phyloP scores from a whole-genome alignment of 2,113 vertebrate species.

The Actenoides hombroni region DNA sequence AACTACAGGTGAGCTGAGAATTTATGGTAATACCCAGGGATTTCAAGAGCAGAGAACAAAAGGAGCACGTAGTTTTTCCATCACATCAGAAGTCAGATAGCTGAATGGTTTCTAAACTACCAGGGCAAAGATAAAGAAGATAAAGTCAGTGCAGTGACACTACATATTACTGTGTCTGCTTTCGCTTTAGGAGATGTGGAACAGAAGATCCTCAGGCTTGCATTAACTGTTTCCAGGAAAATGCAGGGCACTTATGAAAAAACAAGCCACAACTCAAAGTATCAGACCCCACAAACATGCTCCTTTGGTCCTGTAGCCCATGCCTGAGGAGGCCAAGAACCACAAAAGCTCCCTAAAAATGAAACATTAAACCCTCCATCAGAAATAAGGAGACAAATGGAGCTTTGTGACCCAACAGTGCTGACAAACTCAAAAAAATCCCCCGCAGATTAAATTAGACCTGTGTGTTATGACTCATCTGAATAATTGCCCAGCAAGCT shows the following conservation, averaged over 20 bases:
- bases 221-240: not conserved
- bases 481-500: constrained; percentile 11
- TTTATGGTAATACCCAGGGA: not conserved
- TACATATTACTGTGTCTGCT: not conserved
- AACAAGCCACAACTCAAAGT: not conserved
- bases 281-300: not conserved
- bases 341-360: not conserved
- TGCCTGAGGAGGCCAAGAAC: not conserved
- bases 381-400: not conserved
- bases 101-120: not conserved
- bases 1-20: not conserved
- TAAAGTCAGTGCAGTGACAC: not conserved
- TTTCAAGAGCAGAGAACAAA: not conserved
- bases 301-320: not conserved
- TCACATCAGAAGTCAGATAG: not conserved
- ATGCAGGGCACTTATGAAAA: not conserved
- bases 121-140: not conserved
- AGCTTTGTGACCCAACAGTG: not conserved
- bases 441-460: constrained; percentile 10
- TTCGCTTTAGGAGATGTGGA: not conserved
- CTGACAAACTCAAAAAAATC: constrained; percentile 28
- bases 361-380: not conserved
- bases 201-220: not conserved
- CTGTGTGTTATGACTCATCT: constrained; percentile 28
- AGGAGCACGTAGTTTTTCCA: not conserved